Evolutionary conservation across 2,888 invertebrate genomes (phyloP), one percentile per base, ranked within the genome.

Genomic region (Subacronicta megacephala): DNA sequence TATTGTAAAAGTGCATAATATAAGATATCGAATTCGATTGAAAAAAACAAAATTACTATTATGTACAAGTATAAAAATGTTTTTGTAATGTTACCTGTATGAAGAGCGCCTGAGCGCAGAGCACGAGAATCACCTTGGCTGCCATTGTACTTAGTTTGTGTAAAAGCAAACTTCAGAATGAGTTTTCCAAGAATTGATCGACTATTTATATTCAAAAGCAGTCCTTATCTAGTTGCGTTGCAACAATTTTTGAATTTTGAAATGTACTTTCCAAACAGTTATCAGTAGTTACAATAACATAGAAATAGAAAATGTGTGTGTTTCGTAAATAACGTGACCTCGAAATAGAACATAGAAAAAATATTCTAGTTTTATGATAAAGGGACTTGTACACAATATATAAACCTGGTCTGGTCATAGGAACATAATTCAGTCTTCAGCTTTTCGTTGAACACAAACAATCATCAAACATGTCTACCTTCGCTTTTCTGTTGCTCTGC

Each of bases 401-500:
- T 40, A 49, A 49, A 18, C 18, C n/a, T 31, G 31, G 18, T 16
- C 38, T 29, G 18, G 18, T 13, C 3, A 20, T 20, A 23, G 31
- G 44, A 35, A 35, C 20, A 46, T 46, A 42, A 54, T 51, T 50
- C 50, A 54, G 50, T 50, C 16, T 53, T 62, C 36, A 49, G 38
- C 42, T 33, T 20, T 16, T 54, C 44, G 47, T 56, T 58, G 47
- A 57, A 60, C 37, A 49, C 42, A 53, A 16, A 49, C 38, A 13
- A 38, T n/a, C 33, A 51, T 40, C 60, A 50, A 59, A 58, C 31
- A 71, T 71, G 67, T 50, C 57, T 42, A 49, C 67, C 51, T 63
- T 67, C 41, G 56, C 64, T 23, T 17, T 72, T 18, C 35, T 75
- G 20, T 53, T 77, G 16, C 60, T 75, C 46, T 75, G 74, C 72